phyloP scores from a whole-genome alignment of 2,113 vertebrate genomes.

The Leptobrachium ailaonicum region DNA sequence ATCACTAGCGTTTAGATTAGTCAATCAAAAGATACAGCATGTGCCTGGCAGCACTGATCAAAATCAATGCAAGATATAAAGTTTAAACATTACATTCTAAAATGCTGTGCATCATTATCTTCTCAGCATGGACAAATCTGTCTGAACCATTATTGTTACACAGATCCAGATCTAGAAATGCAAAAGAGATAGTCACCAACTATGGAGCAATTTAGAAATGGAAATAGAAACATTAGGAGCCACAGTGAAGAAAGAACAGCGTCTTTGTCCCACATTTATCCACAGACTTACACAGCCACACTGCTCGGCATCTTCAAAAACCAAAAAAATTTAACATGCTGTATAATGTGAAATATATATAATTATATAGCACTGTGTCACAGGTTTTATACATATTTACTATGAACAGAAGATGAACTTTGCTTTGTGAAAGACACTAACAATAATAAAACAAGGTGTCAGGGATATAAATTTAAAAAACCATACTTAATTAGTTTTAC shows the following conservation, averaged over 20 bases:
- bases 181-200: constrained; percentile 13
- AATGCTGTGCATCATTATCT: constrained; percentile 47
- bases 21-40: constrained; percentile 28
- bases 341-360: too few relatives aligned
- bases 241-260: not conserved
- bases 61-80: constrained; percentile 41
- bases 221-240: constrained; percentile 13
- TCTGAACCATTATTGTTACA: constrained; percentile 20
- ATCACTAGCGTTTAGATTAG: constrained; percentile 27
- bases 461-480: too few relatives aligned
- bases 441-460: too few relatives aligned
- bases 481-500: too few relatives aligned
- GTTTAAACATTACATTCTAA: constrained; percentile 40
- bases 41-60: constrained; percentile 28
- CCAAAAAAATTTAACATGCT: too few relatives aligned
- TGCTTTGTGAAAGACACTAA: too few relatives aligned
- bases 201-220: constrained; percentile 19
- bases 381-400: too few relatives aligned
- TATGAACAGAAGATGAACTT: too few relatives aligned
- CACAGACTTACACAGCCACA: too few relatives aligned
- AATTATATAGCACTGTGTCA: too few relatives aligned
- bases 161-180: constrained; percentile 26
- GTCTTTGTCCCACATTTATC: too few relatives aligned
- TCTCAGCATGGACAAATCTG: constrained; percentile 42
- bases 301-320: too few relatives aligned